Base-by-base conservation (phyloP, 2,797 vertebrate genomes). In the Sternotherus odoratus region DNA sequence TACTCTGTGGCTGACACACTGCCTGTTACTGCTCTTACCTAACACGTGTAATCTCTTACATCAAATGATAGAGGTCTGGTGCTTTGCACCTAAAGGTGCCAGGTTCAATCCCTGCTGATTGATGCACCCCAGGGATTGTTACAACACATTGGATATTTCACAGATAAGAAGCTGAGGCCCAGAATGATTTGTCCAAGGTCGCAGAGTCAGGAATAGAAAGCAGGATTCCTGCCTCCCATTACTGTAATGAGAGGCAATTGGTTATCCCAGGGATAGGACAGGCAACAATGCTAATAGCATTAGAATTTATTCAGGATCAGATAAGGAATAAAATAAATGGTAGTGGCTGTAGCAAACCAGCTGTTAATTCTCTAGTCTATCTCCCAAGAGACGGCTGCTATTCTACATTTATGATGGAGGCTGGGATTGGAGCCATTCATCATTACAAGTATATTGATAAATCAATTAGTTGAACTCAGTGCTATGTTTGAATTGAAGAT, bases 291-390 rank as follows among this genome's bases (percentile, higher is more conserved):
- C 75, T 85, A 87, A 85, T 10, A 82, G 46, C 72, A 79, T 50
- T 66, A 69, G 21, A 69, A 36, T 5, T 21, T 21, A 50, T 28
- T 50, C 28, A 87, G 23, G 84, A 77, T 75, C 48, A 77, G 83
- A 33, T 82, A 66, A 79, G 21, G 26, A 57, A 89, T 75, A 90
- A 90, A 83, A 85, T 49, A 79, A 74, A 30, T 78, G 82, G n/a
- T 74, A 79, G 5, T 23, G 56, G n/a, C 57, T 57, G 21, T 11
- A 2, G 0, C 39, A 77, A 53, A 83, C 74, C 85, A 77, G 48
- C 53, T 91, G 66, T 36, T 69, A 23, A 74, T 80, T 80, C 83
- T 66, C n/a, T 49, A 83, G 48, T 43, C 63, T 7, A 6, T 11
- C 48, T 87, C 16, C 24, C 87, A 56, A 3, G 1, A 8, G 82